A percentile compares a stretch with the other conserved stretches of the same genome.
These are phyloP conservation scores for Liolophura sinensis DNA, from an alignment of 1,140 invertebrate species.

Conservation along the genomic window DNA sequence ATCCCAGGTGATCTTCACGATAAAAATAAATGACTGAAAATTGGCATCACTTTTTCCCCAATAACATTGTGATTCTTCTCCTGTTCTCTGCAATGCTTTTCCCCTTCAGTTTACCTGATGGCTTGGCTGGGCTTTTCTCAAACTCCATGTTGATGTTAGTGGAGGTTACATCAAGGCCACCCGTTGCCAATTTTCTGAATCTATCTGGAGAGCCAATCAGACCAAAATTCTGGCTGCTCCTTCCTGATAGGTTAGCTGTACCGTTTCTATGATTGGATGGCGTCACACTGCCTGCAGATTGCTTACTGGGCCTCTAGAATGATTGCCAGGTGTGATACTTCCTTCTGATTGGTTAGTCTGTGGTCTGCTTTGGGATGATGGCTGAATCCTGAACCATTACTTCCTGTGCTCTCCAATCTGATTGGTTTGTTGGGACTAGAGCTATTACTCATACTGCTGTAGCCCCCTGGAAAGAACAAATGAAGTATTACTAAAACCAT, in stretches of 20 bases:
- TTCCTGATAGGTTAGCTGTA: slow-evolving; percentile 3
- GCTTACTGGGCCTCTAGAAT: too few species aligned
- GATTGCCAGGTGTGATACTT: neutral
- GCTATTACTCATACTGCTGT: too few species aligned
- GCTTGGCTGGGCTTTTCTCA: slow-evolving; percentile 24
- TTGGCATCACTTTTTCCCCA: slow-evolving; percentile 19
- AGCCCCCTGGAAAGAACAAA: too few species aligned
- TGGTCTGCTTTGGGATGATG: too few species aligned
- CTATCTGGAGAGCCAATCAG: slow-evolving; percentile 6
- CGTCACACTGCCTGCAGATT: neutral
- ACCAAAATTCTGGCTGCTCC: neutral
- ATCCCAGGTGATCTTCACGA: too few species aligned
- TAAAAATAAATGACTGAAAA: too few species aligned
- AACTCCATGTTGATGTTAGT: slow-evolving; percentile 20
- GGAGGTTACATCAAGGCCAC: slow-evolving; percentile 11
- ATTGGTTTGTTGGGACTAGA: too few species aligned
- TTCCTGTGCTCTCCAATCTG: too few species aligned
- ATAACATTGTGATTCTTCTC: slow-evolving; percentile 26
- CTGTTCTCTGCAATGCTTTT: slow-evolving; percentile 24
- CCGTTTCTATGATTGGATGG: neutral
- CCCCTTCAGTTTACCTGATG: slow-evolving; percentile 20
- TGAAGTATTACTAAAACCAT: too few species aligned
- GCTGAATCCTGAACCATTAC: too few species aligned
- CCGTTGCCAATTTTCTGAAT: slow-evolving; percentile 9
- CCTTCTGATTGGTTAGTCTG: neutral